Evolutionary conservation across 2,113 vertebrate genomes (phyloP).

Genomic region (Pandion haliaetus): DNA sequence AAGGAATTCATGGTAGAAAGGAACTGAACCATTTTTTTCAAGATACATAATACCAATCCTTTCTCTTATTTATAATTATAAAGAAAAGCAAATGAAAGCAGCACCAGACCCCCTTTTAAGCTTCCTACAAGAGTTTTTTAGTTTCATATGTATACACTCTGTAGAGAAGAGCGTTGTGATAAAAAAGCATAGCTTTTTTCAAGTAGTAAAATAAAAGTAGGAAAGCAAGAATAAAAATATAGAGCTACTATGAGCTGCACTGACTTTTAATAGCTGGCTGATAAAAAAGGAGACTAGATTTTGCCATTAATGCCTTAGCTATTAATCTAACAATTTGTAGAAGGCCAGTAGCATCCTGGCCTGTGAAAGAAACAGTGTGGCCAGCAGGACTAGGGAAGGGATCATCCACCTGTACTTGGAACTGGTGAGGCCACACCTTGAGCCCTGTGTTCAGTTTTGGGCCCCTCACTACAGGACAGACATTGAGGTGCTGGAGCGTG

Average conservation of each 20-base stretch:
- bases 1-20: not conserved
- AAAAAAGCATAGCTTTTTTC: not conserved
- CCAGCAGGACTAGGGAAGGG: too few species aligned
- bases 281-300: not conserved
- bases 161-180: not conserved
- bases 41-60: not conserved
- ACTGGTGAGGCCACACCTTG: too few species aligned
- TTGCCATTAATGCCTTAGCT: not conserved
- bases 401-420: too few species aligned
- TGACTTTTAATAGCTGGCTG: not conserved
- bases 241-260: not conserved
- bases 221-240: not conserved
- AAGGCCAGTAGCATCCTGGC: too few species aligned
- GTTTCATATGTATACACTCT: not conserved
- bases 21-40: not conserved
- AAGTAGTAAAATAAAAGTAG: not conserved
- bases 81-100: not conserved
- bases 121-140: not conserved
- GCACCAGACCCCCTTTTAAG: not conserved
- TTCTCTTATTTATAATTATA: not conserved
- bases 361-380: too few species aligned
- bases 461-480: too few species aligned
- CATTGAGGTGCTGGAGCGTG: too few species aligned
- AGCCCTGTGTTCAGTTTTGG: too few species aligned
- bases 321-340: not conserved